phyloP scores from a whole-genome alignment of 1,140 invertebrate genomes.

The Megathymus violae region DNA sequence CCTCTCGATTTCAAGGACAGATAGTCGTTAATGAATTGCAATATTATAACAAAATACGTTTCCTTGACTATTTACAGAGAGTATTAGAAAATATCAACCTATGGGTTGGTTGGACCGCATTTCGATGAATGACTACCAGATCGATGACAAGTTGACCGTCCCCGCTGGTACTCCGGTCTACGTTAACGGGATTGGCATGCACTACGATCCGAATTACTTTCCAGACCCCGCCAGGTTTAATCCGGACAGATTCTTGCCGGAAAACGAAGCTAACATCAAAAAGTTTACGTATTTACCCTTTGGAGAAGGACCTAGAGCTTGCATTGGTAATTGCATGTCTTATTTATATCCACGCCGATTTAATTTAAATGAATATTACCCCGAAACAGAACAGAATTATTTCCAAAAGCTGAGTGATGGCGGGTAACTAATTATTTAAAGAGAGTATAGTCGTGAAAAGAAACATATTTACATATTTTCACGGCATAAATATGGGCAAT shows the following conservation, averaged over 20 bases:
- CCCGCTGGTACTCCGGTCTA: conserved; percentile 59
- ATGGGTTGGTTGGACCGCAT: conserved; percentile 75
- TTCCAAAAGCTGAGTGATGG: conserved; percentile 6
- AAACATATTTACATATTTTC: too few species aligned
- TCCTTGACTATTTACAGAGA: too few species aligned
- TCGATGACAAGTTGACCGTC: conserved; percentile 72
- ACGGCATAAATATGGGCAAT: too few species aligned
- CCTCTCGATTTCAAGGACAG: too few species aligned
- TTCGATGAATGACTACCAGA: conserved; percentile 59
- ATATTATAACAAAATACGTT: too few species aligned
- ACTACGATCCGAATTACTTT: conserved; percentile 73
- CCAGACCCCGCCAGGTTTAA: conserved; percentile 33
- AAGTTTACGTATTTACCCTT: conserved; percentile 34
- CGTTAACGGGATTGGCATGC: conserved; percentile 68
- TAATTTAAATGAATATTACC: too few species aligned
- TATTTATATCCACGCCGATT: too few species aligned
- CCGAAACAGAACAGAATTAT: too few species aligned
- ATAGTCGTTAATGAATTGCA: too few species aligned
- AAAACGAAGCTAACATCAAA: conserved; percentile 37
- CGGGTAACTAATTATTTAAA: too few species aligned
- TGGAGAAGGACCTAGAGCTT: conserved; percentile 38
- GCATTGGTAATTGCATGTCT: conserved; percentile 33
- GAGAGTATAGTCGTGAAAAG: too few species aligned
- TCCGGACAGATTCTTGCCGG: conserved; percentile 39
- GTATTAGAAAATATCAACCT: conserved; percentile 83